Conservation (phyloP, 2,797 vertebrate species). For the Epinephelus awoara region DNA sequence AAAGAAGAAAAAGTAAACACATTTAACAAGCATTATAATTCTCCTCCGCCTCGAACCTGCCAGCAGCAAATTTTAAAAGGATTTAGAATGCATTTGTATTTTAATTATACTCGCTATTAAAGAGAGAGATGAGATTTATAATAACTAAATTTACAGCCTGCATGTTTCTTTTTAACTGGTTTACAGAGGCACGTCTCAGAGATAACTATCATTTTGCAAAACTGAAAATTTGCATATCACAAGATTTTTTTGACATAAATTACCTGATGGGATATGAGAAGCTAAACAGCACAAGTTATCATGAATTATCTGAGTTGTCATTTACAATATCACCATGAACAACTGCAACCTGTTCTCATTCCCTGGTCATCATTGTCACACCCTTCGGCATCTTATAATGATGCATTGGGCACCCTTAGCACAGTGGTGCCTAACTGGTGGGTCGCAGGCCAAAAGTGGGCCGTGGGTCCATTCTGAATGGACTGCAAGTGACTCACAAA, state of each 20-base stretch:
- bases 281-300: conserved; percentile 5
- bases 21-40: conserved; percentile 59
- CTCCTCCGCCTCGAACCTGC: conserved; percentile 46
- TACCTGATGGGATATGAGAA: background rate
- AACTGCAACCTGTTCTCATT: no score
- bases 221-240: conserved; percentile 27
- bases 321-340: background rate
- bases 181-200: conserved; percentile 41
- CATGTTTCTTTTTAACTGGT: conserved; percentile 52
- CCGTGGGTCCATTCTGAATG: no score
- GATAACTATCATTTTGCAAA: conserved; percentile 32
- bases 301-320: background rate
- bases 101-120: conserved; percentile 66
- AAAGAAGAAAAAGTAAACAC: conserved; percentile 40
- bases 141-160: conserved; percentile 60
- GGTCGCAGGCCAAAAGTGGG: no score
- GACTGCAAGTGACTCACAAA: no score
- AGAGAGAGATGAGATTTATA: conserved; percentile 70
- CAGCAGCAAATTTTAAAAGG: conserved; percentile 46
- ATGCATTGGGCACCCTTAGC: no score
- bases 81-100: conserved; percentile 53
- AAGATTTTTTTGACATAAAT: conserved; percentile 2
- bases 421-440: no score
- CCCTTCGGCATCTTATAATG: no score
- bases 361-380: no score